phyloP scores from a whole-genome alignment of 2,888 invertebrate genomes.

The Orthosia gothica region DNA sequence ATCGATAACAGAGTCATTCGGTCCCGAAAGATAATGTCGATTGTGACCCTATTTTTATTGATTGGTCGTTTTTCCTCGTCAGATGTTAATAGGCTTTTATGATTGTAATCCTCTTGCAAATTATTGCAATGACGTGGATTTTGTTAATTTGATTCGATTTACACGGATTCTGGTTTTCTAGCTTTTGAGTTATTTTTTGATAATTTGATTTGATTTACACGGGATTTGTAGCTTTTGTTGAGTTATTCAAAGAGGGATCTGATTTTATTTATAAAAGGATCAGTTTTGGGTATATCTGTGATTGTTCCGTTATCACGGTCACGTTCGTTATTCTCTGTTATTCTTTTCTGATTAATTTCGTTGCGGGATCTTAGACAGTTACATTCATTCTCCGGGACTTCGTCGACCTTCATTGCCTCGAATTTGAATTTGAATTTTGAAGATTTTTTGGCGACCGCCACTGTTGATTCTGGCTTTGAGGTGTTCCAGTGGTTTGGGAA shows the following conservation, averaged over 20 bases:
- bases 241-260: not conserved
- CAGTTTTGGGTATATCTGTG: not conserved
- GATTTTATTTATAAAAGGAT: constrained; percentile 18
- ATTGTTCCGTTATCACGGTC: constrained; percentile 5
- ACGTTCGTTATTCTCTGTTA: too few relatives aligned
- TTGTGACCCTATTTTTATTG: constrained; percentile 78
- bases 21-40: constrained; percentile 75
- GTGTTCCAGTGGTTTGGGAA: too few relatives aligned
- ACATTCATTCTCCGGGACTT: too few relatives aligned
- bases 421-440: too few relatives aligned
- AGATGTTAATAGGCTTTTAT: constrained; percentile 72
- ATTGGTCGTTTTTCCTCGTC: constrained; percentile 63
- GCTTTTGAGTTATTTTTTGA: constrained; percentile 22
- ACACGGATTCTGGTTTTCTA: not conserved
- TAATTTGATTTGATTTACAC: constrained; percentile 37
- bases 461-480: too few relatives aligned
- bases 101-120: constrained; percentile 64
- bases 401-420: too few relatives aligned
- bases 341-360: too few relatives aligned
- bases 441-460: too few relatives aligned
- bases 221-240: not conserved
- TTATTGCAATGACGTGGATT: constrained; percentile 52
- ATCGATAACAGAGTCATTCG: constrained; percentile 78
- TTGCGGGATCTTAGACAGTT: too few relatives aligned
- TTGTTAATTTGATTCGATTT: constrained; percentile 43